Evolutionary conservation across 2,888 invertebrate species (phyloP).

Genomic region (Bursaphelenchus okinawaensis): DNA sequence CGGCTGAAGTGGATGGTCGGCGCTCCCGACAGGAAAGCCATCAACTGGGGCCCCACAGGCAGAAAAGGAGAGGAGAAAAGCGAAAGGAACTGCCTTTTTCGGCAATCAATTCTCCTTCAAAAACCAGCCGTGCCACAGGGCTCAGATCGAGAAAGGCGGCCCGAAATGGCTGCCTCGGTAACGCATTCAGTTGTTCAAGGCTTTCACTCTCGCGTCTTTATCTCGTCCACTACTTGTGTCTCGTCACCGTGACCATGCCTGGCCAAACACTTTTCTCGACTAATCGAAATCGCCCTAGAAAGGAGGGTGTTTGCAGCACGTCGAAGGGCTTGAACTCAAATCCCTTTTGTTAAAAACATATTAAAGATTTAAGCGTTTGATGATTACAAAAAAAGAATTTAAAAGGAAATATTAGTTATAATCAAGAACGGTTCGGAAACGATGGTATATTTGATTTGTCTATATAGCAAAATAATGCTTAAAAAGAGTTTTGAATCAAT

Average conservation of each 20-base stretch:
- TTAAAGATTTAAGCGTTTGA: no score
- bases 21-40: neutral
- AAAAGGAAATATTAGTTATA: no score
- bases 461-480: no score
- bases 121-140: neutral
- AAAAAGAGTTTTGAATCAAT: no score
- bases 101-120: conserved; percentile 9
- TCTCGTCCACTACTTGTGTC: neutral
- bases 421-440: no score
- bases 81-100: neutral
- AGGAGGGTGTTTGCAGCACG: neutral
- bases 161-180: conserved; percentile 10
- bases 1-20: neutral
- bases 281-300: neutral
- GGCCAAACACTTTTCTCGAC: neutral
- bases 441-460: no score
- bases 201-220: neutral
- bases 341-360: no score
- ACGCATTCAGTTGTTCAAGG: conserved; percentile 3
- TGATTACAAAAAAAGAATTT: no score
- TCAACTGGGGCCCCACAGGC: neutral
- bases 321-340: neutral
- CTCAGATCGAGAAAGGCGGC: conserved; percentile 7
- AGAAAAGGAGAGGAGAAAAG: neutral
- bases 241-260: neutral